Evolutionary conservation across 2,888 invertebrate species (phyloP), one percentile per base, ranked within the genome.

Genomic region (Gymnoscelis rufifasciata): DNA sequence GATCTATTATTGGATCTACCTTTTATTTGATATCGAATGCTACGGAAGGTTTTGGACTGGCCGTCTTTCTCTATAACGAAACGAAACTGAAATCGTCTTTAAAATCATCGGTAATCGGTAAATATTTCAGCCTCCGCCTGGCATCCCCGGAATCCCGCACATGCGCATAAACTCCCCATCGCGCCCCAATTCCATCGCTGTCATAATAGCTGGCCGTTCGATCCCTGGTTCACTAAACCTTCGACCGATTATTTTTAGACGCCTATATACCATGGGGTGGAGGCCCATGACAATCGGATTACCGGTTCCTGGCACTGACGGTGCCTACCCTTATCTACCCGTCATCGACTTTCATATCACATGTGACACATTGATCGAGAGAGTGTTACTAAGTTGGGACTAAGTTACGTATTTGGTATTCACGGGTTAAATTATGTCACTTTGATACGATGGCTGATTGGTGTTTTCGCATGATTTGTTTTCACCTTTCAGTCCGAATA

Each of bases 241-340:
- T 47, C 46, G 47, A 45, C 33, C 47, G 51, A 47, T 50, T 52
- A 46, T 52, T 48, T 45, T 33, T 47, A 52, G 51, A 48, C 38
- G 19, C 24, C 33, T 38, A 13, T 29, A 29, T 51, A 45, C 53
- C 42, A 45, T 24, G 30, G 37, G 29, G 26, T 7, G 38, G 36
- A 24, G 42, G 24, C 51, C 51, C 40, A 10, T 37, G 26, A 12
- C 40, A 31, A 33, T 45, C 29, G 26, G 38, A 51, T 45, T 47
- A 47, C 33, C 36, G 55, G 56, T 52, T 43, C 51, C 53, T 50
- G 56, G 57, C 47, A 52, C 56, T 19, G 47, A 27, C 31, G 28
- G 47, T 26, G 23, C 31, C 42, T 35, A 19, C 7, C 4, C n/a
- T 19, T 15, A 13, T n/a, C 14, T 33, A 14, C 8, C n/a, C 14